These are phyloP conservation scores for Varecia variegata DNA, from an alignment of 2,797 vertebrate genomes.

Conservation along the genomic window DNA sequence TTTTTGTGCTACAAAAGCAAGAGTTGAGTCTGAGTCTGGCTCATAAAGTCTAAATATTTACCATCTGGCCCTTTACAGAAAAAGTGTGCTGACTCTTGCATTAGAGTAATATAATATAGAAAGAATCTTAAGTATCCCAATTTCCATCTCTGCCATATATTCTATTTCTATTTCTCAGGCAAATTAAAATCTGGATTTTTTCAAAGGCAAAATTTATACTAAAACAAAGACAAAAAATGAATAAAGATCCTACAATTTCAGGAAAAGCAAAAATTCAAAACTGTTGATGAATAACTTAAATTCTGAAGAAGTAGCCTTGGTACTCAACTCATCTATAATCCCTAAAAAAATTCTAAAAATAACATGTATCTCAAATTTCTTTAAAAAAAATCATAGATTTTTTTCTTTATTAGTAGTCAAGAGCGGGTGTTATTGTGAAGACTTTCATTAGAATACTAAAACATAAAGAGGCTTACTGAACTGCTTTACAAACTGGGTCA, in stretches of 20 bases:
- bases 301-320: not conserved
- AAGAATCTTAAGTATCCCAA: not conserved
- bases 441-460: not conserved
- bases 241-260: not conserved
- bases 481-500: not conserved
- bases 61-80: not conserved
- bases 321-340: not conserved
- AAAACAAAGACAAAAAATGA: not conserved
- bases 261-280: constrained; percentile 34
- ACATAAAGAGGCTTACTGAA: not conserved
- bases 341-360: not conserved
- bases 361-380: not conserved
- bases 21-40: not conserved
- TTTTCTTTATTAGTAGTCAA: not conserved
- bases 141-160: not conserved
- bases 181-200: constrained; percentile 32
- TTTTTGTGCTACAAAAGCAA: not conserved
- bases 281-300: not conserved
- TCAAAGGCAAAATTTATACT: not conserved
- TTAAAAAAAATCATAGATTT: not conserved
- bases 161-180: not conserved
- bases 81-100: not conserved
- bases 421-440: not conserved
- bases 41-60: not conserved
- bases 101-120: not conserved